These are phyloP conservation scores for Scolopax rusticola DNA, from an alignment of 2,797 vertebrate species.

Conservation along the genomic window DNA sequence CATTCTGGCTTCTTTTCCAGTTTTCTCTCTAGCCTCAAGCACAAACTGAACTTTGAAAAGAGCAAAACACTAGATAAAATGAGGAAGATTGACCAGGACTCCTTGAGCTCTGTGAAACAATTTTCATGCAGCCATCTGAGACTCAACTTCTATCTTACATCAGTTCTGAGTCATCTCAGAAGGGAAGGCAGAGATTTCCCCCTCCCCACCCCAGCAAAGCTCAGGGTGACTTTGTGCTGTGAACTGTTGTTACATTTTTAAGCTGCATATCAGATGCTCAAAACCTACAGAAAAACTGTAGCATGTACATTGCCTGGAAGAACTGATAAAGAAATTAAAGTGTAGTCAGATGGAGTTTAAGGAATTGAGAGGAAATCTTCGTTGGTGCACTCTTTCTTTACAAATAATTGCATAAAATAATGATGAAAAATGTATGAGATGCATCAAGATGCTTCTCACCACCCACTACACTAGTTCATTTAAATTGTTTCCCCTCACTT, in stretches of 20 bases:
- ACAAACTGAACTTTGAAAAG: conserved; percentile 38
- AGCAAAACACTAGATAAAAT: neutral
- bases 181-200: neutral
- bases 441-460: neutral
- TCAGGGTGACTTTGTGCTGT: conserved; percentile 41
- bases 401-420: conserved; percentile 17
- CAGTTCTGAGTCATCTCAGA: neutral
- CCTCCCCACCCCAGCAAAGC: neutral
- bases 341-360: neutral
- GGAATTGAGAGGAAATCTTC: neutral
- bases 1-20: neutral
- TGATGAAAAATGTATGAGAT: conserved; percentile 34
- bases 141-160: conserved; percentile 11
- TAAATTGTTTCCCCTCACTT: conserved; percentile 27
- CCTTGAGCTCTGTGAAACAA: neutral
- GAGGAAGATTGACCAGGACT: neutral
- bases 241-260: conserved; percentile 29
- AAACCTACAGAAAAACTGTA: neutral
- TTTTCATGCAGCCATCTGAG: neutral
- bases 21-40: conserved; percentile 9
- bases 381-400: neutral
- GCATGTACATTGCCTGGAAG: neutral
- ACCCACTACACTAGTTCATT: conserved; percentile 39
- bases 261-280: conserved; percentile 1
- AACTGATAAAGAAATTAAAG: conserved; percentile 11